These are phyloP conservation scores for Murina feae DNA, from an alignment of 2,113 vertebrate genomes.

Conservation along the genomic window DNA sequence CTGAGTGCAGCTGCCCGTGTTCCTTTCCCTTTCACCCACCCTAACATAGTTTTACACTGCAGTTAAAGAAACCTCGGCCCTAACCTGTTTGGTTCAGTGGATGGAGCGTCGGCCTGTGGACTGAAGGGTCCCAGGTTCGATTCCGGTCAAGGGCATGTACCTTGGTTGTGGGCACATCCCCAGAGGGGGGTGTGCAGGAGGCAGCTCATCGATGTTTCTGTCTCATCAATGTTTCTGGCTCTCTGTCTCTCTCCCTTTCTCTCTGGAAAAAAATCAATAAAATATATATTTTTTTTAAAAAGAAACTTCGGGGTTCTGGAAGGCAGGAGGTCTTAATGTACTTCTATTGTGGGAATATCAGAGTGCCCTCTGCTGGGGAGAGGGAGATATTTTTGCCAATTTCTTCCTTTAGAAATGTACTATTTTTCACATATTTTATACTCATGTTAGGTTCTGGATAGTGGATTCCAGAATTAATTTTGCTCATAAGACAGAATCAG, in stretches of 20 bases:
- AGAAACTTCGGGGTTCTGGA: background rate
- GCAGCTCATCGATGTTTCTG: too few relatives aligned
- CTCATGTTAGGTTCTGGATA: background rate
- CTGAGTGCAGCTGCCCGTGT: background rate
- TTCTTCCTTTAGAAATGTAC: constrained; percentile 11
- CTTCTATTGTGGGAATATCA: background rate
- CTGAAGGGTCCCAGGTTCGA: too few relatives aligned
- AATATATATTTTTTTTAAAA: too few relatives aligned
- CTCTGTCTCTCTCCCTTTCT: too few relatives aligned
- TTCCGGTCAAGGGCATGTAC: too few relatives aligned
- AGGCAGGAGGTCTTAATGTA: background rate
- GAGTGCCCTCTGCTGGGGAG: constrained; percentile 64
- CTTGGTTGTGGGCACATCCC: too few relatives aligned
- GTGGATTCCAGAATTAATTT: constrained; percentile 29
- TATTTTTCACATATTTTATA: constrained; percentile 41
- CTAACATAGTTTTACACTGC: background rate
- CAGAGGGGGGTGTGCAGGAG: too few relatives aligned
- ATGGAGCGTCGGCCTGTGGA: too few relatives aligned
- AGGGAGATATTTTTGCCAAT: constrained; percentile 22
- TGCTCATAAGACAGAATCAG: background rate
- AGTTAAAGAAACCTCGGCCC: constrained; percentile 5
- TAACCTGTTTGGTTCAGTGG: too few relatives aligned
- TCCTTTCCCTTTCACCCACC: background rate
- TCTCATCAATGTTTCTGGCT: too few relatives aligned
- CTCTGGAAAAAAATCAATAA: too few relatives aligned